Evolutionary conservation across 2,113 vertebrate genomes (phyloP), one percentile per base, ranked within the genome.

Genomic region (Ibidorhyncha struthersii): DNA sequence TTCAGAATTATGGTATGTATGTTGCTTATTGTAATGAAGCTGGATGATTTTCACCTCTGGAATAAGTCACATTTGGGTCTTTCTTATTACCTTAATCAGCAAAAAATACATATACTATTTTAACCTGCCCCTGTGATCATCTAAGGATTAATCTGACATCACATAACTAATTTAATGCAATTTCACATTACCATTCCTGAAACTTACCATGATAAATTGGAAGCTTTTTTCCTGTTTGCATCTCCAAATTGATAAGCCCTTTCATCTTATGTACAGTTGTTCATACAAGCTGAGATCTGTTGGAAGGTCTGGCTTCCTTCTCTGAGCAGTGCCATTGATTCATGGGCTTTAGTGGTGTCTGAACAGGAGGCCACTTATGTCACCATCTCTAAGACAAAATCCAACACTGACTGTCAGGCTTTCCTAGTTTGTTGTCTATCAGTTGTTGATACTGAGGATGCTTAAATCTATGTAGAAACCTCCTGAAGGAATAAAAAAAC

Each of bases 181-280:
- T 96, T 97, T 96, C 62, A 72, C 91, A 95, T 95, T 93, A 82
- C 84, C 32, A 12, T 87, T 93, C 81, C 86, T 85, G 81, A 85
- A 96, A 95, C 70, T 93, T 89, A 91, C 91, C 94, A 72, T 96
- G 92, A 93, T 92, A 96, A 97, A 97, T 97, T 82, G 65, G 93
- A 76, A 92, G 83, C 91, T 89, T 96, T 96, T 92, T 95, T 91
- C 36, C 53, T 94, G 81, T 95, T 97, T 96, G 95, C 78, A 65
- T 94, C 81, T 95, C 74, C 95, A 94, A 91, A 94, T 93, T 96
- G 91, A 94, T 97, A 95, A 95, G 70, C 62, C 34, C 78, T 97
- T 97, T 96, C 58, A 96, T 96, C 93, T 95, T 77, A 72, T 19
- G 81, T 96, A 38, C 83, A 87, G 69, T 94, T 95, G 89, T 72